These are phyloP conservation scores for Bradysia coprophila DNA, from an alignment of 1,140 invertebrate genomes.

Conservation along the genomic window DNA sequence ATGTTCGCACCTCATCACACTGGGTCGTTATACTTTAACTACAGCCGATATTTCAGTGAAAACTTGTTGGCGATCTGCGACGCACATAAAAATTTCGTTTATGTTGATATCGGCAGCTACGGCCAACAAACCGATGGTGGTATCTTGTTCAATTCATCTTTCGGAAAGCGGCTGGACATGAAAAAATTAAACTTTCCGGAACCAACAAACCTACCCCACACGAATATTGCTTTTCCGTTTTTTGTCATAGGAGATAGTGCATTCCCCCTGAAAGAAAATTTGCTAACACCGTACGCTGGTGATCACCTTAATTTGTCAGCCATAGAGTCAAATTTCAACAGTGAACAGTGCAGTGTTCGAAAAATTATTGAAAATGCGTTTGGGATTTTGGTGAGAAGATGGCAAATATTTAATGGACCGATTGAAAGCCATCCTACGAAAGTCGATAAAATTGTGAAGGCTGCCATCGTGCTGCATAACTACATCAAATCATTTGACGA, in stretches of 20 bases:
- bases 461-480: too few species aligned
- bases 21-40: slow-evolving; percentile 8
- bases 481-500: too few species aligned
- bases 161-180: slow-evolving; percentile 4
- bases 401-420: too few species aligned
- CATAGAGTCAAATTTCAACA: too few species aligned
- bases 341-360: too few species aligned
- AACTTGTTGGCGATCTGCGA: slow-evolving; percentile 8
- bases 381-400: too few species aligned
- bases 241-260: slow-evolving; percentile 26
- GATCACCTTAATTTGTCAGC: too few species aligned
- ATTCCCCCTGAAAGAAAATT: slow-evolving; percentile 18
- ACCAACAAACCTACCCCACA: slow-evolving; percentile 8
- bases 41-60: slow-evolving; percentile 7
- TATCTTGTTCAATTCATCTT: slow-evolving; percentile 5
- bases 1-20: slow-evolving; percentile 5
- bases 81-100: slow-evolving; percentile 9
- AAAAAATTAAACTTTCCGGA: slow-evolving; percentile 9
- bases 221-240: slow-evolving; percentile 8
- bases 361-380: too few species aligned
- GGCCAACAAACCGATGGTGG: slow-evolving; percentile 17
- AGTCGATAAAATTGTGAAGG: too few species aligned
- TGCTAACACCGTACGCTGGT: slow-evolving; percentile 18
- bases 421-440: too few species aligned
- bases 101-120: slow-evolving; percentile 15